Percentiles rank a stretch among this genome's conserved stretches.
phyloP scores from a whole-genome alignment of 1,140 invertebrate species.

The Drosophila punjabiensis region DNA sequence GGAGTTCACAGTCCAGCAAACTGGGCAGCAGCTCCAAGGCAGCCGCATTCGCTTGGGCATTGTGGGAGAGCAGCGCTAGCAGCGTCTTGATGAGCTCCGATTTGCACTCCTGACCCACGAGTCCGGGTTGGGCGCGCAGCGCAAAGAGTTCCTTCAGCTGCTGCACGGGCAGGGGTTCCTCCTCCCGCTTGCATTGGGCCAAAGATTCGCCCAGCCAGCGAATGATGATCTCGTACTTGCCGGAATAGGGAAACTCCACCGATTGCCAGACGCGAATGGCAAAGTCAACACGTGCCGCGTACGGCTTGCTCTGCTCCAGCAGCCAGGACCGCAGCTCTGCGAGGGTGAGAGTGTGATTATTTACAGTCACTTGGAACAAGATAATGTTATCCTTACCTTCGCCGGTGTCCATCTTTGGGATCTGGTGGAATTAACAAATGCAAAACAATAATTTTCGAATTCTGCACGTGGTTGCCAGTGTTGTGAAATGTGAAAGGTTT shows the following conservation, averaged over 20 bases:
- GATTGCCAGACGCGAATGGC: constrained; percentile 80
- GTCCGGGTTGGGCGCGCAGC: constrained; percentile 64
- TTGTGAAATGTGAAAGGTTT: not conserved
- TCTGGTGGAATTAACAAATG: not conserved
- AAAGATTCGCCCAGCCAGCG: constrained; percentile 61
- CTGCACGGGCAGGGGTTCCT: constrained; percentile 18
- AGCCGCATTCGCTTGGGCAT: not conserved
- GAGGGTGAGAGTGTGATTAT: not conserved
- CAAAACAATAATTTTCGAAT: constrained; percentile 44
- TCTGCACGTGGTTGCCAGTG: constrained; percentile 38
- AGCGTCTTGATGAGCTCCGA: constrained; percentile 35
- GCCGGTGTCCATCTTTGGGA: constrained; percentile 61
- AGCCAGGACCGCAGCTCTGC: constrained; percentile 74
- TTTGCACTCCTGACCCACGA: constrained; percentile 54
- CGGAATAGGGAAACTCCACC: constrained; percentile 66
- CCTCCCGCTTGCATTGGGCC: not conserved
- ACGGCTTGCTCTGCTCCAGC: constrained; percentile 43
- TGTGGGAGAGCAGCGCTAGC: not conserved
- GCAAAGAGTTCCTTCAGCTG: constrained; percentile 61
- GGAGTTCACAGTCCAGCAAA: constrained; percentile 57
- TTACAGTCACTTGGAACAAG: too few relatives aligned
- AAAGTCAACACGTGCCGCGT: constrained; percentile 65
- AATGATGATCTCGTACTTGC: constrained; percentile 74
- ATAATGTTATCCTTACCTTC: constrained; percentile 51
- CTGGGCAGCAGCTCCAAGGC: constrained; percentile 41